These are phyloP conservation scores for Hofmannophila pseudospretella DNA, from an alignment of 2,888 invertebrate genomes.

Conservation along the genomic window DNA sequence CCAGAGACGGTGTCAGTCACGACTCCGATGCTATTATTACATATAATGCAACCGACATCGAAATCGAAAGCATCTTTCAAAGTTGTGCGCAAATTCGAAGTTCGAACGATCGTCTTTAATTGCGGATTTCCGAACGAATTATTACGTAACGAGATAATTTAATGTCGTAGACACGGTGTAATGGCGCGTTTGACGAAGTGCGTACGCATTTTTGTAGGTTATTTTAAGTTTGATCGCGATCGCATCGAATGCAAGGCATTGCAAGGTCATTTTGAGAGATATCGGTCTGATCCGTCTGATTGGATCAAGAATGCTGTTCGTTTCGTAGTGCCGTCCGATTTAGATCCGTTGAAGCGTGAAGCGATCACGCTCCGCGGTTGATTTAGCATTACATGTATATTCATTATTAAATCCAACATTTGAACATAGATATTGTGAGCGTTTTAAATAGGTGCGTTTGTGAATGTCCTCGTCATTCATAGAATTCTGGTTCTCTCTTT, in stretches of 20 bases:
- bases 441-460: neutral
- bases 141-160: conserved; percentile 24
- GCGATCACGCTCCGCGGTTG: conserved; percentile 25
- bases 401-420: conserved; percentile 23
- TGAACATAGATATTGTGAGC: conserved; percentile 22
- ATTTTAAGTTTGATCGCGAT: conserved; percentile 32
- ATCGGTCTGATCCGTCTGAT: conserved; percentile 25
- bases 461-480: no score
- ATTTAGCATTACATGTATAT: conserved; percentile 36
- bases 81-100: conserved; percentile 14
- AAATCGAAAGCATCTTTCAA: conserved; percentile 40
- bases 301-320: conserved; percentile 32
- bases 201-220: conserved; percentile 29
- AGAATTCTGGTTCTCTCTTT: no score
- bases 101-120: conserved; percentile 24
- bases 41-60: conserved; percentile 26
- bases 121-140: conserved; percentile 47
- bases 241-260: conserved; percentile 25
- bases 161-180: no score
- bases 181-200: no score
- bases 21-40: conserved; percentile 28
- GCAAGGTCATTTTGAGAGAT: conserved; percentile 43
- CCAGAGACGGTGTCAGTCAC: conserved; percentile 27
- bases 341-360: conserved; percentile 31
- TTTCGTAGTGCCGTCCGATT: conserved; percentile 23